Evolutionary conservation across 1,140 invertebrate genomes (phyloP).

Genomic region (Trypoxylus dichotomus): DNA sequence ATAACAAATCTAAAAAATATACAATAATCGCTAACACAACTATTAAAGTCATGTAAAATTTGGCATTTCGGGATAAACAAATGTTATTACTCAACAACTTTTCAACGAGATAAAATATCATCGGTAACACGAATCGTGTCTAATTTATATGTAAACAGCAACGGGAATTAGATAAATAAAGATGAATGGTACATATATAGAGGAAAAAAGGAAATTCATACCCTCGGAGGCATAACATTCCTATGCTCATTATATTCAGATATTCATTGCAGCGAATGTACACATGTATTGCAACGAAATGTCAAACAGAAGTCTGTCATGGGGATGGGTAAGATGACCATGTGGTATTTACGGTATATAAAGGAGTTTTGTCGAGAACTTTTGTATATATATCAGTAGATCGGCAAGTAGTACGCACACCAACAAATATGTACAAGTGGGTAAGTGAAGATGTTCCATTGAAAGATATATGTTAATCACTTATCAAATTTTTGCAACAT

Average conservation of each 20-base stretch:
- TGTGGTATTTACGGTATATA: background rate
- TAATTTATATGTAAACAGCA: background rate
- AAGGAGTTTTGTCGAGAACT: background rate
- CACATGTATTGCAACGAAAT: background rate
- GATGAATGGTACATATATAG: background rate
- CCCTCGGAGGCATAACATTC: slow-evolving; percentile 7
- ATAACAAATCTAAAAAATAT: too few relatives aligned
- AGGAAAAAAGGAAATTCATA: background rate
- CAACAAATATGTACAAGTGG: background rate
- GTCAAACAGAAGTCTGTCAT: background rate
- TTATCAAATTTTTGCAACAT: background rate
- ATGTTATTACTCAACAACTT: background rate
- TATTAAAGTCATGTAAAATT: background rate
- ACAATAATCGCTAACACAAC: too few relatives aligned
- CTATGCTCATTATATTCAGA: background rate
- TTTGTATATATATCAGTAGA: background rate
- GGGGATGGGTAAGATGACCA: slow-evolving; percentile 9
- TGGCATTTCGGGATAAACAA: background rate
- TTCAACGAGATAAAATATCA: background rate
- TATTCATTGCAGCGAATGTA: background rate
- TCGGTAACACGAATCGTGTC: background rate
- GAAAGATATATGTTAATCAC: background rate
- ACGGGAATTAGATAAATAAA: background rate
- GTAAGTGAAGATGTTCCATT: background rate
- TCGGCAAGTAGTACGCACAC: background rate